Evolutionary conservation across 2,113 vertebrate genomes (phyloP).

Genomic region (Danionella cerebrum): DNA sequence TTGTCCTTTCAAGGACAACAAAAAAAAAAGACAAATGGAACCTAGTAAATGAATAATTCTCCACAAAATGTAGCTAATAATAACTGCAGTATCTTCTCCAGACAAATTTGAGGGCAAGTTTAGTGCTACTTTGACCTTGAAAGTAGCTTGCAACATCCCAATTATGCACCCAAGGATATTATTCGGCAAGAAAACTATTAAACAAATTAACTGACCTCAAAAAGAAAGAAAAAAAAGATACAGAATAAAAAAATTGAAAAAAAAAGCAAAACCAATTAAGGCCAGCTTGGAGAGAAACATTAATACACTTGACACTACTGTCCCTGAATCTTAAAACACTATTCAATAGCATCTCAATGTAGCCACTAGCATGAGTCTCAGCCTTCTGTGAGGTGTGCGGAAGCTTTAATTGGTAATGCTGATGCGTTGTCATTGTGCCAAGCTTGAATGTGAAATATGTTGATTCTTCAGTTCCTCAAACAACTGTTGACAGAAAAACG

Average conservation of each 20-base stretch:
- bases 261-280: conserved; percentile 22
- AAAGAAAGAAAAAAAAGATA: background rate
- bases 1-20: no score
- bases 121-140: background rate
- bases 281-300: conserved; percentile 17
- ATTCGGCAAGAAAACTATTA: background rate
- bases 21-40: no score
- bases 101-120: background rate
- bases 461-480: no score
- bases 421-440: no score
- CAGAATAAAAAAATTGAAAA: background rate
- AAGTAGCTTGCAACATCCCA: background rate
- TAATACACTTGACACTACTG: background rate
- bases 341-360: conserved; percentile 27
- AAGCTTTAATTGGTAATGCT: no score
- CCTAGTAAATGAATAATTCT: no score
- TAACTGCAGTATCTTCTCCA: background rate
- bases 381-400: background rate
- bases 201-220: background rate
- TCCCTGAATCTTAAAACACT: conserved; percentile 18
- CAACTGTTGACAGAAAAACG: no score
- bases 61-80: background rate
- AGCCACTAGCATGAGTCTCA: conserved; percentile 1
- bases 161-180: background rate
- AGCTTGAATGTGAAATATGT: no score